Conservation (phyloP, 1,140 invertebrate genomes). For the Drosophila tsacasi region DNA sequence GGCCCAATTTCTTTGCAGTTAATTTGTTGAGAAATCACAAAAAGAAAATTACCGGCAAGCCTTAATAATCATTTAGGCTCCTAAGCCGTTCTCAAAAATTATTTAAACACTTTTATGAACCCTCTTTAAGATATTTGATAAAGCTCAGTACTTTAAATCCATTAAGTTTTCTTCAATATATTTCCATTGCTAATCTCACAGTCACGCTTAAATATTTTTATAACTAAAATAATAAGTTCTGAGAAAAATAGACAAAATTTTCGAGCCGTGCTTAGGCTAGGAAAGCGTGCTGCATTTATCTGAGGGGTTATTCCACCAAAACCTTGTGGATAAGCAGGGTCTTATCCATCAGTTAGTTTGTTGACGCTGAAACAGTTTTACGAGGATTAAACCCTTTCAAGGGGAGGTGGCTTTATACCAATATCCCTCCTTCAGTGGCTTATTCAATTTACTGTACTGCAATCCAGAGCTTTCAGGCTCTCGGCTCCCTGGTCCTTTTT, state of each 20-base stretch:
- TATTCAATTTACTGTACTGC: conserved; percentile 43
- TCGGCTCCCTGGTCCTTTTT: conserved; percentile 21
- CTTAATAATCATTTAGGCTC: not conserved
- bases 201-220: not conserved
- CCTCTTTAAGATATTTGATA: too few species aligned
- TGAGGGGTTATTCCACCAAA: not conserved
- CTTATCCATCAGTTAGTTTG: not conserved
- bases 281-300: too few species aligned
- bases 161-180: not conserved
- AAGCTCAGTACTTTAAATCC: not conserved
- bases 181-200: not conserved
- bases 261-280: not conserved
- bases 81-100: not conserved
- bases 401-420: not conserved
- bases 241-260: not conserved
- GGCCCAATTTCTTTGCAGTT: conserved; percentile 33
- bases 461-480: conserved; percentile 8
- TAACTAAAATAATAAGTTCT: not conserved
- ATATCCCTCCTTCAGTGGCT: conserved; percentile 10
- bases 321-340: not conserved
- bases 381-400: not conserved
- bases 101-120: not conserved
- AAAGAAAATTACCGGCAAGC: not conserved
- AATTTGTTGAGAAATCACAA: conserved; percentile 18
- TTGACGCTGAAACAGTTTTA: not conserved